Evolutionary conservation across 2,113 vertebrate species (phyloP), one percentile per base, ranked within the genome.

Genomic region (Muntiacus muntjak): DNA sequence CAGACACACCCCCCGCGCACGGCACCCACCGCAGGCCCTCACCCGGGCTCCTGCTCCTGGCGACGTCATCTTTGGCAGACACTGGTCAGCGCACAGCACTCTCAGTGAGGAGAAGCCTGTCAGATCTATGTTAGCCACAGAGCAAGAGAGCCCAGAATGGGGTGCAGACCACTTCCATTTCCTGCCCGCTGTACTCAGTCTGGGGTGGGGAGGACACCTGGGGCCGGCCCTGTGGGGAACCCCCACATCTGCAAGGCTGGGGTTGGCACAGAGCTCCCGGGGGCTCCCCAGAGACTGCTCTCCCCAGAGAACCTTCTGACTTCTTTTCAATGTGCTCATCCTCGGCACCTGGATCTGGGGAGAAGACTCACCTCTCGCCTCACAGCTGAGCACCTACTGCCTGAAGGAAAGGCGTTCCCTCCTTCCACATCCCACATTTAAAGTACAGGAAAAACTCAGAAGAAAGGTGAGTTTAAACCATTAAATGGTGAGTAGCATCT

Each of bases 81-180:
- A 3, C 36, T 5, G 54, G 45, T 45, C 19, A 23, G 58, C 0
- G 0, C 47, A 30, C 52, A 40, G 50, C 10, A 2, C 12, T 3
- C 85, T 30, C 67, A 26, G 21, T 9, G 25, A 36, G n/a, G 17
- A 43, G 2, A 28, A n/a, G 23, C 2, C 85, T 78, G 0, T 45
- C 19, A 1, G 14, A 3, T 71, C 52, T 25, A 50, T 40, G 23
- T 26, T 4, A 50, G 64, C 21, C 79, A 7, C 9, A 19, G 23
- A 88, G 81, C 82, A n/a, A 1, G 1, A 87, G 71, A 45, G 43
- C 16, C 11, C 76, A 47, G 13, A 23, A n/a, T 8, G n/a, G 52
- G 88, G 57, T 4, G 26, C 23, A 50, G 23, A 87, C 43, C 17
- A 4, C 25, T 47, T 57, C 50, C 81, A n/a, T 43, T 40, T 79